These are phyloP conservation scores for Akabosia matsudoensis DNA, from an alignment of 1,140 invertebrate genomes.

Conservation along the genomic window DNA sequence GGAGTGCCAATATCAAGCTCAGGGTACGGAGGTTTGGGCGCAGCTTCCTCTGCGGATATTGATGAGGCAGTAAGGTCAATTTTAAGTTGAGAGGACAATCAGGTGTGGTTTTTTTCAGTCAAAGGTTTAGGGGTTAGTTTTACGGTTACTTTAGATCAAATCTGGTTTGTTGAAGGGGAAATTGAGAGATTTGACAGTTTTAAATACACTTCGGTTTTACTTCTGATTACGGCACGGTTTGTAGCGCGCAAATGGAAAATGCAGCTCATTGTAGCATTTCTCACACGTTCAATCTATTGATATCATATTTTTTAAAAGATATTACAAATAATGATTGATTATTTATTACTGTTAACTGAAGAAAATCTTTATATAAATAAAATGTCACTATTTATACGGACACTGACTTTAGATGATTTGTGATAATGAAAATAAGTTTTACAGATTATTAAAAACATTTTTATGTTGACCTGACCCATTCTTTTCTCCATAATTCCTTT, in stretches of 20 bases:
- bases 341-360: not conserved
- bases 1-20: slow-evolving; percentile 42
- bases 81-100: slow-evolving; percentile 28
- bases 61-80: slow-evolving; percentile 47
- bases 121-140: too few relatives aligned
- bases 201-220: not conserved
- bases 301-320: not conserved
- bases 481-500: too few relatives aligned
- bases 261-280: not conserved
- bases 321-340: not conserved
- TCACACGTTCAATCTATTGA: slow-evolving; percentile 10
- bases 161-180: too few relatives aligned
- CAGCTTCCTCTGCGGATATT: slow-evolving; percentile 44
- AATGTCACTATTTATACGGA: not conserved
- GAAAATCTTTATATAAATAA: not conserved
- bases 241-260: not conserved
- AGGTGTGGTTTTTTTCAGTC: not conserved
- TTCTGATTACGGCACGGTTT: not conserved
- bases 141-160: too few relatives aligned
- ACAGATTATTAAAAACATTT: slow-evolving; percentile 1
- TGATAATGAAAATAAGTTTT: slow-evolving; percentile 11
- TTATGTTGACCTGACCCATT: not conserved
- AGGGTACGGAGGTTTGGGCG: slow-evolving; percentile 26
- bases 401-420: not conserved
- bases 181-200: too few relatives aligned